Conservation (phyloP, 2,888 invertebrate genomes). For the Lycophotia porphyrea region DNA sequence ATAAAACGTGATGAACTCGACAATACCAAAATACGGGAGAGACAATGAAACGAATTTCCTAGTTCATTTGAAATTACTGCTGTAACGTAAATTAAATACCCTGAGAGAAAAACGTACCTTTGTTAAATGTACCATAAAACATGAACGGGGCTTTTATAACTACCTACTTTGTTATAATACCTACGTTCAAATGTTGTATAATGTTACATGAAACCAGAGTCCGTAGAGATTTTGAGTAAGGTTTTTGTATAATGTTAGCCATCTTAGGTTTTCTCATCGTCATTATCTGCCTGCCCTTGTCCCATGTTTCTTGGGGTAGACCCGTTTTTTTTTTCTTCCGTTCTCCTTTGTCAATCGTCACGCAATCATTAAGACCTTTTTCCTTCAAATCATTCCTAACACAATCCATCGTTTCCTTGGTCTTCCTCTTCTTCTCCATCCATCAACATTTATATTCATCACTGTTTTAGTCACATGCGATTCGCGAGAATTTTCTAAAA, state of each 20-base stretch:
- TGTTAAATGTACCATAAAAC: slow-evolving; percentile 59
- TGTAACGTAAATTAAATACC: slow-evolving; percentile 59
- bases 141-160: slow-evolving; percentile 38
- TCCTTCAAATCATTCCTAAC: no score
- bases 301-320: no score
- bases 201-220: slow-evolving; percentile 2
- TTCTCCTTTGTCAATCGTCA: no score
- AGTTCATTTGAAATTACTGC: slow-evolving; percentile 59
- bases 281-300: no score
- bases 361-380: no score
- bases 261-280: background rate
- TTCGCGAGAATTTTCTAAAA: no score
- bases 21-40: slow-evolving; percentile 54
- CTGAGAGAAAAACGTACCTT: slow-evolving; percentile 60
- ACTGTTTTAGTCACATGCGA: no score
- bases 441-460: no score
- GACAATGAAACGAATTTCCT: slow-evolving; percentile 63
- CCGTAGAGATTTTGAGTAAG: slow-evolving; percentile 1
- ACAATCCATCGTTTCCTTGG: no score
- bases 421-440: no score
- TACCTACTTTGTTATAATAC: slow-evolving; percentile 31
- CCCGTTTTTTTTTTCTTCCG: no score
- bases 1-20: slow-evolving; percentile 47
- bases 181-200: slow-evolving; percentile 24
- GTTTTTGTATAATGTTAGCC: background rate